Evolutionary conservation across 1,140 invertebrate genomes (phyloP).

Genomic region (Caenorhabditis remanei): DNA sequence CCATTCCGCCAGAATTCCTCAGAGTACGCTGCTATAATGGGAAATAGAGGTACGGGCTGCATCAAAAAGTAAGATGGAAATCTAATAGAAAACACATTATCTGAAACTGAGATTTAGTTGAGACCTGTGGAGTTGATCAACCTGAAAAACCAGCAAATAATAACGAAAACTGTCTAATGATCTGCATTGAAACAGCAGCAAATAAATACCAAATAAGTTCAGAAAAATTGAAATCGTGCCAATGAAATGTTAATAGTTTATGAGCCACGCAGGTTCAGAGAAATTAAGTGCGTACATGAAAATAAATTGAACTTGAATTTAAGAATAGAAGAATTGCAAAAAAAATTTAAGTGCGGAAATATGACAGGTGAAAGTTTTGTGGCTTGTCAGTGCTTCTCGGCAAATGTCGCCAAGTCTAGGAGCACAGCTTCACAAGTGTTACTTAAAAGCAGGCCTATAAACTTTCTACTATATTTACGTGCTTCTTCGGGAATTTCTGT

Average conservation of each 20-base stretch:
- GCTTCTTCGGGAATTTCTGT: too few species aligned
- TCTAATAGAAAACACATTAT: not conserved
- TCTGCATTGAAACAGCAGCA: not conserved
- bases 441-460: too few species aligned
- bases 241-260: not conserved
- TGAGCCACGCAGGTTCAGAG: not conserved
- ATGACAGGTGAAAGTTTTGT: too few species aligned
- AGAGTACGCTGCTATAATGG: not conserved
- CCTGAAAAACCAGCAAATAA: not conserved
- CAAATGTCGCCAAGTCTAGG: too few species aligned
- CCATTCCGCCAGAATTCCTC: not conserved
- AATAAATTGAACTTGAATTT: too few species aligned
- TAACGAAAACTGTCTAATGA: not conserved
- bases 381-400: too few species aligned
- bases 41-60: not conserved
- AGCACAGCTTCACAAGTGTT: too few species aligned
- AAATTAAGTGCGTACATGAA: not conserved
- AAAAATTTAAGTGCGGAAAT: too few species aligned
- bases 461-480: too few species aligned
- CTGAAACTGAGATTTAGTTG: not conserved
- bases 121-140: not conserved
- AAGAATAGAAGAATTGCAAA: not conserved
- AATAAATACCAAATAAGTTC: not conserved
- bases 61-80: not conserved
- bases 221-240: not conserved